Evolutionary conservation across 2,888 invertebrate genomes (phyloP).

Genomic region (Leptopilina syphax): DNA sequence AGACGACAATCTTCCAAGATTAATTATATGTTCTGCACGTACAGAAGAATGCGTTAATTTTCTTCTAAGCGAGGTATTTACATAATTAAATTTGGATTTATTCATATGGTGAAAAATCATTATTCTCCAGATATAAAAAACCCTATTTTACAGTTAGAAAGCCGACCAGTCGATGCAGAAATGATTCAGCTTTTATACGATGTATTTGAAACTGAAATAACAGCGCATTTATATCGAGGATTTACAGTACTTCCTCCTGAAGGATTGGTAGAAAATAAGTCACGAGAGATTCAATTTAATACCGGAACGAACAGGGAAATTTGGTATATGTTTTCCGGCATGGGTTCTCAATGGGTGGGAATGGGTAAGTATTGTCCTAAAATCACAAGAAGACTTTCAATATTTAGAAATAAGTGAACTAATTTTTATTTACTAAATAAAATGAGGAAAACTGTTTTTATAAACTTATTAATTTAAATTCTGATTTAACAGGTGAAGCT

Average conservation of each 20-base stretch:
- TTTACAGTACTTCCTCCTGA: constrained; percentile 80
- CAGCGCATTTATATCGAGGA: constrained; percentile 86
- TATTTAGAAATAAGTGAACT: too few relatives aligned
- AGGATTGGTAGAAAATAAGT: constrained; percentile 61
- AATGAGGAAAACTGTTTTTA: too few relatives aligned
- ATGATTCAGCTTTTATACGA: constrained; percentile 77
- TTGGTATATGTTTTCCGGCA: constrained; percentile 94
- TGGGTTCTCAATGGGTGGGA: constrained; percentile 81
- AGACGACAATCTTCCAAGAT: too few relatives aligned
- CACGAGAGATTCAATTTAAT: constrained; percentile 79
- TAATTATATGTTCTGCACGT: too few relatives aligned
- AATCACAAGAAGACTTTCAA: too few relatives aligned
- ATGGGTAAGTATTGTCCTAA: constrained; percentile 26
- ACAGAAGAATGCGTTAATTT: too few relatives aligned
- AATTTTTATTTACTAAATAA: too few relatives aligned
- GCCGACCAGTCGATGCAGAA: constrained; percentile 81
- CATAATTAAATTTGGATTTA: background rate
- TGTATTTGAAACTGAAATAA: constrained; percentile 78
- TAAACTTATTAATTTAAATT: background rate
- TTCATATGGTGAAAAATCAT: too few relatives aligned
- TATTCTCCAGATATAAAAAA: too few relatives aligned
- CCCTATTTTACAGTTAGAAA: constrained; percentile 73
- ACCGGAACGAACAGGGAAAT: constrained; percentile 83
- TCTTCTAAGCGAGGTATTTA: too few relatives aligned
- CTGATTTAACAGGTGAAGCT: too few relatives aligned